phyloP scores from a whole-genome alignment of 2,888 invertebrate species.

The Acanthopleura granulata region DNA sequence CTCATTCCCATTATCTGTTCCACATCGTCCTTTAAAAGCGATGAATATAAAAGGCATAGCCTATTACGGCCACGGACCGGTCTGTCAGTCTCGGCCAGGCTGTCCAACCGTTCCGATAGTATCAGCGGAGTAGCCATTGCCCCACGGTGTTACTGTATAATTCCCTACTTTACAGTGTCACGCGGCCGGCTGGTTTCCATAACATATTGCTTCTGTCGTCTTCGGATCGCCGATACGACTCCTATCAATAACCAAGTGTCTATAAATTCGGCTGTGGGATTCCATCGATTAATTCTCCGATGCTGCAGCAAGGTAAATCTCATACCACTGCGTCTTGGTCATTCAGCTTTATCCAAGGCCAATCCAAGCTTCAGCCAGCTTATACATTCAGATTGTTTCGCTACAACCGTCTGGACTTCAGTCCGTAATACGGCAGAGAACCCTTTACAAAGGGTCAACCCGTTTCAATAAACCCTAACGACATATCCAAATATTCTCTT shows the following conservation, averaged over 20 bases:
- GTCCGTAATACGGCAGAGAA: too few species aligned
- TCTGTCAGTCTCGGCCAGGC: background rate
- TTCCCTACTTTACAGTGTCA: slow-evolving; percentile 2
- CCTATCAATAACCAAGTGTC: slow-evolving; percentile 9
- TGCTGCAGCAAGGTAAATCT: too few species aligned
- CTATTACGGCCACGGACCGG: background rate
- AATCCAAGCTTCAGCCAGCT: too few species aligned
- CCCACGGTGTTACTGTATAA: background rate
- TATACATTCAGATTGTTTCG: too few species aligned
- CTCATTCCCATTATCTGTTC: background rate
- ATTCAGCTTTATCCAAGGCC: too few species aligned
- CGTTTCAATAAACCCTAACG: too few species aligned
- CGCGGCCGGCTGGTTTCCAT: background rate
- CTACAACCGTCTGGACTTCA: too few species aligned
- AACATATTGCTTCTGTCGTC: background rate
- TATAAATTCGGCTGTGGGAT: background rate
- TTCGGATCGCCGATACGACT: background rate
- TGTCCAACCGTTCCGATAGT: background rate
- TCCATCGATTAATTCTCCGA: background rate
- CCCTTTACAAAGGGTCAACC: too few species aligned
- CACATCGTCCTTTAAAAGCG: background rate
- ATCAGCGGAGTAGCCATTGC: background rate
- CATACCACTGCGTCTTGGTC: too few species aligned
- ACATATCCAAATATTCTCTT: too few species aligned
- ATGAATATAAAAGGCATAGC: background rate